These are phyloP conservation scores for Melikaiella ostensackeni DNA, from an alignment of 2,888 invertebrate species.

Conservation along the genomic window DNA sequence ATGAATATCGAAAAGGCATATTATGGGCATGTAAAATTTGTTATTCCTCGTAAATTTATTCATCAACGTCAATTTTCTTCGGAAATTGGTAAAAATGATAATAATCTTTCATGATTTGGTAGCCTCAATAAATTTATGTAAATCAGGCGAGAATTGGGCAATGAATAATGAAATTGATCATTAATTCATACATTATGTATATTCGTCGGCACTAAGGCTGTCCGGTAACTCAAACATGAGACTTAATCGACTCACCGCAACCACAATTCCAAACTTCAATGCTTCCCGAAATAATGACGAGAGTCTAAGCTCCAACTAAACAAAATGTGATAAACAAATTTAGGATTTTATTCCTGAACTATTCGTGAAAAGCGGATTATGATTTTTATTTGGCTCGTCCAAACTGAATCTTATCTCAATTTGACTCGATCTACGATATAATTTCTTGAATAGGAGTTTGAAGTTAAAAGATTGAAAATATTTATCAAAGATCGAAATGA, in stretches of 20 bases:
- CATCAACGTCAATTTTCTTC: background rate
- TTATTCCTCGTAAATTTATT: background rate
- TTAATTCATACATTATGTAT: constrained; percentile 3
- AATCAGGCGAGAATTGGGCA: background rate
- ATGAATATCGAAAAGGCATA: background rate
- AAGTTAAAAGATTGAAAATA: too few species aligned
- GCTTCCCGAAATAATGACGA: background rate
- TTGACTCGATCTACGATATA: too few species aligned
- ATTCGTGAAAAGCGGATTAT: too few species aligned
- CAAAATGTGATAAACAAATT: too few species aligned
- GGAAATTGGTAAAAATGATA: background rate
- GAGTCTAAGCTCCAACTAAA: too few species aligned
- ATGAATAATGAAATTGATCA: background rate
- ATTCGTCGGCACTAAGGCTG: background rate
- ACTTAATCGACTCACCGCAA: background rate
- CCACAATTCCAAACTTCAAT: background rate
- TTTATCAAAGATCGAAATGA: too few species aligned
- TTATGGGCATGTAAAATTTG: background rate
- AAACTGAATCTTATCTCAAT: too few species aligned
- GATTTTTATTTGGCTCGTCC: too few species aligned
- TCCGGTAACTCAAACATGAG: constrained; percentile 11
- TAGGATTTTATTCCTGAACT: too few species aligned
- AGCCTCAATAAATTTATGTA: background rate
- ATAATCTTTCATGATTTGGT: background rate
- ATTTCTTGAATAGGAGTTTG: too few species aligned